Evolutionary conservation across 2,888 invertebrate genomes (phyloP).

Genomic region (Hydropsyche betteni): DNA sequence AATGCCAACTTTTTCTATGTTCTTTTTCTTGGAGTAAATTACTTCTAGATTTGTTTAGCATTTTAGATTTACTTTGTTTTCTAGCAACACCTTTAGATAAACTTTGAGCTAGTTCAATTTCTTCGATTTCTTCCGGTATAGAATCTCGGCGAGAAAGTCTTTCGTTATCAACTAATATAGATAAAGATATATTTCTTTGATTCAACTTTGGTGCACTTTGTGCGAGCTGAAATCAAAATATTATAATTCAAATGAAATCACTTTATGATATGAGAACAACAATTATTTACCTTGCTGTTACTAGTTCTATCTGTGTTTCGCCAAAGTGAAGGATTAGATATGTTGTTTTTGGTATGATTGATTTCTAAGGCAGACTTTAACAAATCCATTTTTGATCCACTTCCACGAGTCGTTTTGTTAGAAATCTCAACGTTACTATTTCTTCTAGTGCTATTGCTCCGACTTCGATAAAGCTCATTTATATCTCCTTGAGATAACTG

Average conservation of each 20-base stretch:
- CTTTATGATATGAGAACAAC: background rate
- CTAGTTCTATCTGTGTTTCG: conserved; percentile 54
- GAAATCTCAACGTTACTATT: conserved; percentile 68
- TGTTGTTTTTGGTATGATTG: conserved; percentile 65
- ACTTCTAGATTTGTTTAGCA: conserved; percentile 57
- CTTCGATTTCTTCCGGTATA: conserved; percentile 71
- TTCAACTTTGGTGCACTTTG: conserved; percentile 72
- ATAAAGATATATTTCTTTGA: conserved; percentile 68
- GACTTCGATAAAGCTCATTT: conserved; percentile 63
- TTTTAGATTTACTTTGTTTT: conserved; percentile 57
- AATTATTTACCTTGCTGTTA: conserved; percentile 47
- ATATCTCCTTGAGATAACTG: conserved; percentile 67
- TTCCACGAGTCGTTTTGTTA: conserved; percentile 60
- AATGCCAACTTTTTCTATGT: conserved; percentile 65
- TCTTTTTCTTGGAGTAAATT: conserved; percentile 62
- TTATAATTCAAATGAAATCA: background rate
- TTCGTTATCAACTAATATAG: conserved; percentile 68
- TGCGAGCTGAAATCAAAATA: conserved; percentile 61
- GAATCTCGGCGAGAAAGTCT: conserved; percentile 64
- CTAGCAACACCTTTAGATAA: conserved; percentile 58
- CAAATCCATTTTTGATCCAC: conserved; percentile 72
- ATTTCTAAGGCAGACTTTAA: conserved; percentile 77
- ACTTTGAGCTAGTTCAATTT: conserved; percentile 59
- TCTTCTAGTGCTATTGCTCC: conserved; percentile 65
- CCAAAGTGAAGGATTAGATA: conserved; percentile 69